phyloP scores from a whole-genome alignment of 2,888 invertebrate genomes.

The Leptinotarsa tumamoca region DNA sequence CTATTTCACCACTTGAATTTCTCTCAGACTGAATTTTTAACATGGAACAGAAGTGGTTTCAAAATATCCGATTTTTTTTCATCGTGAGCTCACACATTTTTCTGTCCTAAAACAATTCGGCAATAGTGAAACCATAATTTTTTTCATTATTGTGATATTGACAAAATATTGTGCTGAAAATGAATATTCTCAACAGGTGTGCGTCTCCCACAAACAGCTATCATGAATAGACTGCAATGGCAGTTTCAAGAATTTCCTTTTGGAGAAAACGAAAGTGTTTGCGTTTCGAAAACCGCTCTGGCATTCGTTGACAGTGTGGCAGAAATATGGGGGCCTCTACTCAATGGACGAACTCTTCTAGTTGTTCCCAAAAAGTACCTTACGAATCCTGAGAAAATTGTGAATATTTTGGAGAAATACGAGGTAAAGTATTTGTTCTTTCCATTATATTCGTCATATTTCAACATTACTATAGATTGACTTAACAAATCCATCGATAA shows the following conservation, averaged over 20 bases:
- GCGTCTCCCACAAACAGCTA: conserved; percentile 79
- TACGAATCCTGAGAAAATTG: conserved; percentile 82
- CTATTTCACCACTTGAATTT: too few species aligned
- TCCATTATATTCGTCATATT: too few species aligned
- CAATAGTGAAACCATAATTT: too few species aligned
- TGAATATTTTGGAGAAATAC: conserved; percentile 76
- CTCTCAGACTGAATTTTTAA: too few species aligned
- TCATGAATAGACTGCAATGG: conserved; percentile 88
- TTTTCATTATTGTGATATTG: too few species aligned
- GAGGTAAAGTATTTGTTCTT: conserved; percentile 67
- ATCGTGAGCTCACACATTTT: too few species aligned
- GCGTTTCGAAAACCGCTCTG: conserved; percentile 90
- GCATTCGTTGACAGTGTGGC: conserved; percentile 92
- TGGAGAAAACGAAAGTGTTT: conserved; percentile 73
- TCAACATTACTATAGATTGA: too few species aligned
- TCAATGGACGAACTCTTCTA: conserved; percentile 78
- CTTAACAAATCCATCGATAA: too few species aligned
- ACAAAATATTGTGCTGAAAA: background rate
- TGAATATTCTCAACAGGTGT: conserved; percentile 72
- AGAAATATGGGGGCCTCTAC: conserved; percentile 88
- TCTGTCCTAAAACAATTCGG: too few species aligned
- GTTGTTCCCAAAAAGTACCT: conserved; percentile 81
- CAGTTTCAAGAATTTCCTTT: conserved; percentile 90
- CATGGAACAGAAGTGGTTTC: too few species aligned
- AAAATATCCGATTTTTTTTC: too few species aligned